Conservation (phyloP, 1,140 invertebrate genomes). For the Dolichoris vasculosae region DNA sequence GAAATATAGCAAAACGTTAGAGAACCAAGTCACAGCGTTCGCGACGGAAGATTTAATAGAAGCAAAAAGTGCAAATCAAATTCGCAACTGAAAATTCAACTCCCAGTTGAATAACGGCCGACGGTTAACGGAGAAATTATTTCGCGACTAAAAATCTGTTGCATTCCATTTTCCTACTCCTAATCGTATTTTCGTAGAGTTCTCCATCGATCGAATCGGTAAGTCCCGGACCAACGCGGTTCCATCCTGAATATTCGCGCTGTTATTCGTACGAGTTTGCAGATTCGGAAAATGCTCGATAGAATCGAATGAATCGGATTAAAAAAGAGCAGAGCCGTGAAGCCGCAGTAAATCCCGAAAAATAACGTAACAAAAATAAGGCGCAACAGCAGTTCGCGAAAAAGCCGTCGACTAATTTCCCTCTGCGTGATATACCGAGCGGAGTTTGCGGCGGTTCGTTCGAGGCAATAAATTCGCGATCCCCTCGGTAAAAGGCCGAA, state of each 20-base stretch:
- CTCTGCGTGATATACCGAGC: conserved; percentile 56
- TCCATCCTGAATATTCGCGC: too few species aligned
- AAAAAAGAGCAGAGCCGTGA: neutral
- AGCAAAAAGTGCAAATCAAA: conserved; percentile 16
- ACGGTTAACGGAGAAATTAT: neutral
- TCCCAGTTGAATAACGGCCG: neutral
- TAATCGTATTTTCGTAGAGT: too few species aligned
- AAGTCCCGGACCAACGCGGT: too few species aligned
- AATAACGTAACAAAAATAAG: conserved; percentile 48
- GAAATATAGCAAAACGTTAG: conserved; percentile 58
- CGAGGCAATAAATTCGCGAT: conserved; percentile 64
- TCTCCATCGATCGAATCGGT: too few species aligned
- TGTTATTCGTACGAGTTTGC: neutral
- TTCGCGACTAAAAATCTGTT: neutral
- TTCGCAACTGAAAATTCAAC: neutral
- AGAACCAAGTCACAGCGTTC: neutral
- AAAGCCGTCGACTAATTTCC: conserved; percentile 59
- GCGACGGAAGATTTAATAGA: conserved; percentile 24
- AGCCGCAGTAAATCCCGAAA: conserved; percentile 23
- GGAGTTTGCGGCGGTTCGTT: neutral
- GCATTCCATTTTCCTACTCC: neutral
- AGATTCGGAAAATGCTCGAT: neutral
- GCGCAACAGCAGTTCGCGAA: conserved; percentile 11
- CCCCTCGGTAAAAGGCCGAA: conserved; percentile 57
- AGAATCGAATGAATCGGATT: conserved; percentile 33